These are phyloP conservation scores for Trididemnum clinides DNA, from an alignment of 23 tunicate species.

Conservation along the genomic window DNA sequence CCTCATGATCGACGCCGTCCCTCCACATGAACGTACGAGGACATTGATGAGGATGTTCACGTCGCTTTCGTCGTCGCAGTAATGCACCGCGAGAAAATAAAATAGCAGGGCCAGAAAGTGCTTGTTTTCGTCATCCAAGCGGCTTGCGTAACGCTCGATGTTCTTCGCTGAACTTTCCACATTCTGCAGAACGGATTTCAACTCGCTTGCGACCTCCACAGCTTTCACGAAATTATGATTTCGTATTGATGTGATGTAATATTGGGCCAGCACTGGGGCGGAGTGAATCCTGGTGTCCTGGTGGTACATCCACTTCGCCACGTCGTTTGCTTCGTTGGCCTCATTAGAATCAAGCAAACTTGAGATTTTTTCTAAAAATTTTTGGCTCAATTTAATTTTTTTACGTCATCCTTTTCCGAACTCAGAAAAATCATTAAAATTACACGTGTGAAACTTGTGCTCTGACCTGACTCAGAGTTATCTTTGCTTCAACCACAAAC, in stretches of 20 bases:
- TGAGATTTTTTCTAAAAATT: too few relatives aligned
- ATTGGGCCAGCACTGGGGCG: slow-evolving; percentile 11
- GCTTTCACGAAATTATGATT: background rate
- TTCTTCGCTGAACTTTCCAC: background rate
- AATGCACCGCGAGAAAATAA: background rate
- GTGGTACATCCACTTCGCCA: slow-evolving; percentile 14
- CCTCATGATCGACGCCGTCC: background rate
- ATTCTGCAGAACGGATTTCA: background rate
- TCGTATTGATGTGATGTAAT: slow-evolving; percentile 20
- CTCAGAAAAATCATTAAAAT: too few relatives aligned
- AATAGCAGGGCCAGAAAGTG: slow-evolving; percentile 1
- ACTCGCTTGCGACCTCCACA: background rate
- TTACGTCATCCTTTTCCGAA: too few relatives aligned
- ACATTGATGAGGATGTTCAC: background rate
- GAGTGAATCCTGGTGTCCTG: background rate
- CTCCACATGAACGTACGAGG: background rate
- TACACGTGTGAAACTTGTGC: too few relatives aligned
- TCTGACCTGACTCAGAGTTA: too few relatives aligned
- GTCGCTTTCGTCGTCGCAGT: slow-evolving; percentile 5
- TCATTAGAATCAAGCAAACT: too few relatives aligned
- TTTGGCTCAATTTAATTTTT: too few relatives aligned
- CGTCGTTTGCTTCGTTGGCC: slow-evolving; percentile 7
- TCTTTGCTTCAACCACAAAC: too few relatives aligned
- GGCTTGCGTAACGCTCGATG: background rate
- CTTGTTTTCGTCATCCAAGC: background rate